Conservation (phyloP, 2,113 vertebrate species). For the Tyrannus savana region DNA sequence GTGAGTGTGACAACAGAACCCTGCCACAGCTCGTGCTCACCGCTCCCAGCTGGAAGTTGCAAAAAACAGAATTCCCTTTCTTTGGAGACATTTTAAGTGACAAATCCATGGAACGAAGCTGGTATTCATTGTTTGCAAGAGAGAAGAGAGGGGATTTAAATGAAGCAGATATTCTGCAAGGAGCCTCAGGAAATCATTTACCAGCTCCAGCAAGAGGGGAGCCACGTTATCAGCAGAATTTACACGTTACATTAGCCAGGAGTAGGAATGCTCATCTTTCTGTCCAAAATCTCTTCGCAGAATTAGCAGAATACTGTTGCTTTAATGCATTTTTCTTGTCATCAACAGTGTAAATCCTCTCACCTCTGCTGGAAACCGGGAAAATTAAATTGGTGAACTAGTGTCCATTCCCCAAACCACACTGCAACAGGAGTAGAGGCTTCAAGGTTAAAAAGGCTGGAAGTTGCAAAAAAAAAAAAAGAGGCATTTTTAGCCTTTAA, state of each 20-base stretch:
- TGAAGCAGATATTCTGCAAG: constrained; percentile 61
- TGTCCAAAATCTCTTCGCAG: constrained; percentile 67
- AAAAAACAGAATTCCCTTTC: neutral
- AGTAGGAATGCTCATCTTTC: constrained; percentile 72
- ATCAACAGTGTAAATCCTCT: neutral
- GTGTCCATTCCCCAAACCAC: neutral
- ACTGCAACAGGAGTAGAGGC: neutral
- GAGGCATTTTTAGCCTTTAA: neutral
- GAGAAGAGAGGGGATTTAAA: constrained; percentile 63
- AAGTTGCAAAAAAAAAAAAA: neutral
- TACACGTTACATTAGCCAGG: constrained; percentile 75
- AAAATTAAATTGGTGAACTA: neutral
- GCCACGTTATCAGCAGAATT: constrained; percentile 72
- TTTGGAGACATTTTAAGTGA: constrained; percentile 77
- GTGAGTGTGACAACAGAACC: neutral
- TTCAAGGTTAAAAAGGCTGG: neutral
- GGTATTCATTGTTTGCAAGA: constrained; percentile 68
- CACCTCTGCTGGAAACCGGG: neutral
- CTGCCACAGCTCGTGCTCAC: neutral
- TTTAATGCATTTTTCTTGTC: constrained; percentile 15
- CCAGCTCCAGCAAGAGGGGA: constrained; percentile 42
- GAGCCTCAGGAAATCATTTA: constrained; percentile 74
- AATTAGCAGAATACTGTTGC: constrained; percentile 58
- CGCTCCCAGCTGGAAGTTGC: too few species aligned
- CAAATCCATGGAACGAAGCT: constrained; percentile 59